A percentile compares a stretch with the other conserved stretches of the same genome.
phyloP scores from a whole-genome alignment of 92 coral and sea anemone species.

The Isaurus tuberculatus region DNA sequence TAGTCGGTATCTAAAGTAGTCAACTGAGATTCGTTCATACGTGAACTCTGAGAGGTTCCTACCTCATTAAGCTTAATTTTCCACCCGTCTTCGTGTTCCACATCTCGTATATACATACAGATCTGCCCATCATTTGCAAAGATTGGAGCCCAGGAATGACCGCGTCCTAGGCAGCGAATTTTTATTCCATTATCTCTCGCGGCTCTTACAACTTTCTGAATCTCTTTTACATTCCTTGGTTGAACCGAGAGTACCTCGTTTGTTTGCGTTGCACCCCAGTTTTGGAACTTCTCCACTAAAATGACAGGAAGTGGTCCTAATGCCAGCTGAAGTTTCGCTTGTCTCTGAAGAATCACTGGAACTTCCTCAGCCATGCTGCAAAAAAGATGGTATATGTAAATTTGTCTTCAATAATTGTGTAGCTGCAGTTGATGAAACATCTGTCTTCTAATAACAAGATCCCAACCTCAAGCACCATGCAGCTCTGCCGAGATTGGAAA shows the following conservation, averaged over 20 bases:
- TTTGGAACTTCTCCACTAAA: constrained; percentile 23
- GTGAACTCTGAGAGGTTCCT: not conserved
- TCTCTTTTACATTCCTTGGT: constrained; percentile 22
- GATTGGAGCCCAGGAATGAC: constrained; percentile 38
- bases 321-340: constrained; percentile 1
- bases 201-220: constrained; percentile 23
- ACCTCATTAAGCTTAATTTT: constrained; percentile 39
- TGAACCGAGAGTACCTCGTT: constrained; percentile 38
- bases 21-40: too few species aligned
- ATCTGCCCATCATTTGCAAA: constrained; percentile 32
- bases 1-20: too few species aligned
- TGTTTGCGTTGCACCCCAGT: constrained; percentile 41
- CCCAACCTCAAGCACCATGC: too few species aligned
- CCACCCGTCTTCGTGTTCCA: constrained; percentile 38
- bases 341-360: constrained; percentile 3
- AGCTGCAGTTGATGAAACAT: too few species aligned
- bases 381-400: too few species aligned
- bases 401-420: too few species aligned
- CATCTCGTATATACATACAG: constrained; percentile 34
- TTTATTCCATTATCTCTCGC: not conserved
- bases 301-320: constrained; percentile 31
- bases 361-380: constrained; percentile 17
- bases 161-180: constrained; percentile 49
- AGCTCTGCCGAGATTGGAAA: too few species aligned
- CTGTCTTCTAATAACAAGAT: too few species aligned